Percentiles rank a stretch among this genome's conserved stretches.
Evolutionary conservation across 2,888 invertebrate genomes (phyloP).

Genomic region (Drosophila buzzatii): DNA sequence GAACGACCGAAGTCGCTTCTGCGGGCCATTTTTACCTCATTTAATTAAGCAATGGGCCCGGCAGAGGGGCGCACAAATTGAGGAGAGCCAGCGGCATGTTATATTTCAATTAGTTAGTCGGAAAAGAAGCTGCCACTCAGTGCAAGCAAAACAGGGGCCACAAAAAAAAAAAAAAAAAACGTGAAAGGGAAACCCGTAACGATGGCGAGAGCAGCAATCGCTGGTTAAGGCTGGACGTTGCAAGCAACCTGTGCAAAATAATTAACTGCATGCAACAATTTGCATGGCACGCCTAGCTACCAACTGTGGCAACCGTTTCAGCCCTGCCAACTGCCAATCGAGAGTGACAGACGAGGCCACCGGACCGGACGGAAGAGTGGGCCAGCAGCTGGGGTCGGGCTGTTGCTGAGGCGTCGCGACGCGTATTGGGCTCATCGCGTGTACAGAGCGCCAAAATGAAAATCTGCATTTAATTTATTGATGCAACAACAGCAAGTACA

Average conservation of each 20-base stretch:
- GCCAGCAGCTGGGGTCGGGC: background rate
- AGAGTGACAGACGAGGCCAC: slow-evolving; percentile 48
- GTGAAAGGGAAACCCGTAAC: too few species aligned
- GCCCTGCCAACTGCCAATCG: slow-evolving; percentile 29
- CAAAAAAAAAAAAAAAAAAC: too few species aligned
- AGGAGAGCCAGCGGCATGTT: slow-evolving; percentile 46
- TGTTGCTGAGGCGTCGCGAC: slow-evolving; percentile 19
- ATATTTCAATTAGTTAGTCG: slow-evolving; percentile 74
- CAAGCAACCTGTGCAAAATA: slow-evolving; percentile 76
- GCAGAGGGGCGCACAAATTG: background rate
- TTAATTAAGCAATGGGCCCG: slow-evolving; percentile 55
- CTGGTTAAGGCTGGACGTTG: slow-evolving; percentile 25
- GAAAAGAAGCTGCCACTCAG: slow-evolving; percentile 40
- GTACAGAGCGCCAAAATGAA: slow-evolving; percentile 65
- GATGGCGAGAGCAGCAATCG: background rate
- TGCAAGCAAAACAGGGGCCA: slow-evolving; percentile 19
- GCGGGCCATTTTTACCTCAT: slow-evolving; percentile 57
- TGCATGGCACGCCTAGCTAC: slow-evolving; percentile 70
- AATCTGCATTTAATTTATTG: slow-evolving; percentile 81
- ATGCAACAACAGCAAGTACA: slow-evolving; percentile 57
- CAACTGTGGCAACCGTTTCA: slow-evolving; percentile 36
- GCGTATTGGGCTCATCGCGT: slow-evolving; percentile 34
- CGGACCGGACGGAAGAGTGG: background rate
- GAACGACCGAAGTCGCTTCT: slow-evolving; percentile 37
- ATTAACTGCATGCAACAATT: slow-evolving; percentile 81